Conservation (phyloP, 2,888 invertebrate genomes). For the Sericinus montela region DNA sequence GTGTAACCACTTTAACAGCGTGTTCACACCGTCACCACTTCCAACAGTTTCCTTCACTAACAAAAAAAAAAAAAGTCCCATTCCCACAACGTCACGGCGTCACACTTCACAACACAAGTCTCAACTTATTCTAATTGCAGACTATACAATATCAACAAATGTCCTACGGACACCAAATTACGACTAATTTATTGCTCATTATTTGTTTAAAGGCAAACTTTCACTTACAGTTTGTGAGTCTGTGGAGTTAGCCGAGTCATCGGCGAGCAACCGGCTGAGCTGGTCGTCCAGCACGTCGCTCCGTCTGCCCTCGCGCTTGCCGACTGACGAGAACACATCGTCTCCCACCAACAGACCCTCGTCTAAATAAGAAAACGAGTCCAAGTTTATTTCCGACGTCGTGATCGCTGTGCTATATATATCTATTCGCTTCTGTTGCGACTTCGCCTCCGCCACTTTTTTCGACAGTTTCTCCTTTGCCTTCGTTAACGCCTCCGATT, state of each 20-base stretch:
- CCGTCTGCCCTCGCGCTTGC: conserved; percentile 42
- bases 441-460: conserved; percentile 63
- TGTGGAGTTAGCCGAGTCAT: conserved; percentile 54
- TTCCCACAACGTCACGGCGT: conserved; percentile 30
- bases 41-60: conserved; percentile 27
- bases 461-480: conserved; percentile 66
- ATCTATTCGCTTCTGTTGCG: conserved; percentile 69
- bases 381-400: conserved; percentile 73
- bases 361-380: conserved; percentile 74
- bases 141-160: conserved; percentile 41
- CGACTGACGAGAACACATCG: conserved; percentile 56
- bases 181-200: conserved; percentile 55
- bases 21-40: conserved; percentile 29
- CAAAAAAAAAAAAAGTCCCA: conserved; percentile 1
- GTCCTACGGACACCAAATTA: conserved; percentile 29
- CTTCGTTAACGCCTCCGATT: conserved; percentile 61
- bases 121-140: conserved; percentile 1
- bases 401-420: conserved; percentile 76
- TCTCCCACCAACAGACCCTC: conserved; percentile 69
- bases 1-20: conserved; percentile 27
- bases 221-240: conserved; percentile 64
- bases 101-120: conserved; percentile 40
- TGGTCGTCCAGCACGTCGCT: conserved; percentile 51
- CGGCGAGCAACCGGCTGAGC: conserved; percentile 55
- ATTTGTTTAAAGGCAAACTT: conserved; percentile 57